Evolutionary conservation across 2,113 vertebrate species (phyloP), one percentile per base, ranked within the genome.

Genomic region (Stegastes partitus): DNA sequence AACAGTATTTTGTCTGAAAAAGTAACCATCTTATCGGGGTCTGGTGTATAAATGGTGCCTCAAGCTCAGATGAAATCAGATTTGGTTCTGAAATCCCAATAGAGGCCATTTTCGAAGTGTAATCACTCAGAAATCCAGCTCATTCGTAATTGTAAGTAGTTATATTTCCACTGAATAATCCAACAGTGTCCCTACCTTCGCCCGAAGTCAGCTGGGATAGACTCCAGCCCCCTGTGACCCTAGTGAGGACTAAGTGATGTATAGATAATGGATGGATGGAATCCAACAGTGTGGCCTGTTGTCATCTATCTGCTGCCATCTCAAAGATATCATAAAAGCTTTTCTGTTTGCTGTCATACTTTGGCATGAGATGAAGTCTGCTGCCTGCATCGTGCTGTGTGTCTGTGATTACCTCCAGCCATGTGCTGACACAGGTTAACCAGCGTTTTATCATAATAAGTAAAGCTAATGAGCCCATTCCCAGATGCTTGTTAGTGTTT

Each of bases 61-160:
- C 19, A 11, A 15, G 49, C 34, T 59, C 63, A 69, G 68, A 67
- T 74, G 39, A 61, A 21, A 77, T 77, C 59, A 25, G 56, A 31
- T 68, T 59, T 64, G 3, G 25, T 56, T 12, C 9, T 34, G 31
- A 67, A 62, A 55, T 4, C 8, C 8, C 12, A 16, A 51, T 11
- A 31, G 7, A 18, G 8, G 2, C 26, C 34, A 21, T 7, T 54
- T 56, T 55, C 2, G 72, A n/a, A 42, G 1, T 28, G 64, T 23
- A 58, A 51, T 44, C 39, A 59, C 11, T 26, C 49, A 31, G 70
- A 58, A 74, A 54, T 44, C 6, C 4, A 34, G 6, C 21, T 71
- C 22, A 69, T 56, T 47, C 31, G n/a, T 57, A 69, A 47, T n/a
- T 68, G 45, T 19, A 34, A 64, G 53, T 19, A 7, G n/a, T 67